Conservation (phyloP, 2,797 vertebrate genomes). For the Peromyscus melanophrys region DNA sequence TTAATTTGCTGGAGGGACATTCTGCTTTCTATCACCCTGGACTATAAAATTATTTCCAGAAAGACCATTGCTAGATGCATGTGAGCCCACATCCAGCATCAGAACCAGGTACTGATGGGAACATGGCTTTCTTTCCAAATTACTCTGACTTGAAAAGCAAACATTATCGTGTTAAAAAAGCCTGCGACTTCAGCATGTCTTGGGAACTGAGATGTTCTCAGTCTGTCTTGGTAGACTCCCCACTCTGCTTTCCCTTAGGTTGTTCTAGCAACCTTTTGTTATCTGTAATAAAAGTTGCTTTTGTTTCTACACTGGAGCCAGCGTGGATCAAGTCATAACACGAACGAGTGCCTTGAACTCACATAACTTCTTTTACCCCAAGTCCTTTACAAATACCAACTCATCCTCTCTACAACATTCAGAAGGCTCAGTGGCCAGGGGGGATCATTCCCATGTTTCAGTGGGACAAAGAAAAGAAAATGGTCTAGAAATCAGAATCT, state of each 20-base stretch:
- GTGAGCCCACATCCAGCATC: not conserved
- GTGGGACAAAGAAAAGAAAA: not conserved
- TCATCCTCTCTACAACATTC: not conserved
- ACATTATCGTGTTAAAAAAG: slow-evolving; percentile 8
- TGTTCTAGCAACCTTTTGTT: slow-evolving; percentile 59
- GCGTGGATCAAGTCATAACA: slow-evolving; percentile 58
- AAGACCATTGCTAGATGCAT: not conserved
- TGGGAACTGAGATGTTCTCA: not conserved
- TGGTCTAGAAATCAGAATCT: slow-evolving; percentile 36
- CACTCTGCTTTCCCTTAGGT: slow-evolving; percentile 42
- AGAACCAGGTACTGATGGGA: not conserved
- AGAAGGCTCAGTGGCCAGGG: not conserved
- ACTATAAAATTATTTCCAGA: slow-evolving; percentile 12
- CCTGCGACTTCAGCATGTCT: not conserved
- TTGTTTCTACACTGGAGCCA: slow-evolving; percentile 56
- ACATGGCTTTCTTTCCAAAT: not conserved
- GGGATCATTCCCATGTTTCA: slow-evolving; percentile 16
- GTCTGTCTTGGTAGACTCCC: slow-evolving; percentile 26
- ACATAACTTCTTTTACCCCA: slow-evolving; percentile 45
- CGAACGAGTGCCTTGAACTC: slow-evolving; percentile 63
- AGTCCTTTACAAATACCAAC: slow-evolving; percentile 48
- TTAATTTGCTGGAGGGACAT: not conserved
- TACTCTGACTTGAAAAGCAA: slow-evolving; percentile 53
- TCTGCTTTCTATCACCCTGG: not conserved
- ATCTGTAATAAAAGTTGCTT: slow-evolving; percentile 69